Percentiles rank a stretch among this genome's conserved stretches.
phyloP scores from a whole-genome alignment of 2,113 vertebrate genomes.

The Triplophysa tibetana region DNA sequence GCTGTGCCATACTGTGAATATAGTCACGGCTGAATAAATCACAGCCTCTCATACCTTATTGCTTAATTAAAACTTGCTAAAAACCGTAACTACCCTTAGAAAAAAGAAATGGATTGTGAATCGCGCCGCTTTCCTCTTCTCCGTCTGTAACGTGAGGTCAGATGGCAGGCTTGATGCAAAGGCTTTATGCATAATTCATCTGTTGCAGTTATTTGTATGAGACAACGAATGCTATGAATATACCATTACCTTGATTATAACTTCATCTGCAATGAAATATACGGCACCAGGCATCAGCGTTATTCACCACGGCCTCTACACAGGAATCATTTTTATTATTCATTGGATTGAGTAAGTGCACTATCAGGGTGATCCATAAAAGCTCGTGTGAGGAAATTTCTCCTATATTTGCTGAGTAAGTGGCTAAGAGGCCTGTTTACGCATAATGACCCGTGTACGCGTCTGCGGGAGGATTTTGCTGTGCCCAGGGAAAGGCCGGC shows the following conservation, averaged over 20 bases:
- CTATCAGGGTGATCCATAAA: constrained; percentile 61
- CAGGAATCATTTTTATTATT: constrained; percentile 62
- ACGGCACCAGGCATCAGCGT: constrained; percentile 32
- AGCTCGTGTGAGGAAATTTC: constrained; percentile 46
- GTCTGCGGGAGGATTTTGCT: background rate
- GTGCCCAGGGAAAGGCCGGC: background rate
- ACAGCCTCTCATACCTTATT: background rate
- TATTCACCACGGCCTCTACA: constrained; percentile 33
- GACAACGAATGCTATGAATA: constrained; percentile 50
- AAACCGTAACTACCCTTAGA: background rate
- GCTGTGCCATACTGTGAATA: too few species aligned
- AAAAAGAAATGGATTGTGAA: constrained; percentile 19
- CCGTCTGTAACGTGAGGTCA: constrained; percentile 28
- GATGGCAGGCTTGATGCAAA: constrained; percentile 21
- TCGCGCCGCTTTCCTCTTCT: constrained; percentile 10
- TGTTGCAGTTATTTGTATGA: constrained; percentile 26
- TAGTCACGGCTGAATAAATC: too few species aligned
- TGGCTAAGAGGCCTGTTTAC: constrained; percentile 57
- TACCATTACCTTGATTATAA: constrained; percentile 53
- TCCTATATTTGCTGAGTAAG: constrained; percentile 62
- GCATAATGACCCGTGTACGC: constrained; percentile 49
- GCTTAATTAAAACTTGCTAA: constrained; percentile 13
- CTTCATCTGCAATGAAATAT: constrained; percentile 37
- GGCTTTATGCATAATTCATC: constrained; percentile 41
- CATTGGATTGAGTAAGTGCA: constrained; percentile 55